Evolutionary conservation across 2,888 invertebrate species (phyloP).

Genomic region (Frankliniella fusca): DNA sequence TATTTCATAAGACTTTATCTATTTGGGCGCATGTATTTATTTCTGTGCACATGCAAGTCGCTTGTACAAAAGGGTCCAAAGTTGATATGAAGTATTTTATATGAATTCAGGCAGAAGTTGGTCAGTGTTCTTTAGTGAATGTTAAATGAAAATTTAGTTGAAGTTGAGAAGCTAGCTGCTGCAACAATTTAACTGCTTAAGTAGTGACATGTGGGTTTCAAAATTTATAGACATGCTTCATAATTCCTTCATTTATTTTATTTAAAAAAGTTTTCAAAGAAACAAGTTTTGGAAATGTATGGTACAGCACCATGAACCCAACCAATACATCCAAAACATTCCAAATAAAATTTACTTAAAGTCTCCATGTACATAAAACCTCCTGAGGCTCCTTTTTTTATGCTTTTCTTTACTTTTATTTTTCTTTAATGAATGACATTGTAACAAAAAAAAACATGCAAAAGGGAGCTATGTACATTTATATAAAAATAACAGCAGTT

Average conservation of each 20-base stretch:
- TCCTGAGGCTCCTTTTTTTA: background rate
- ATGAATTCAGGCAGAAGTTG: too few species aligned
- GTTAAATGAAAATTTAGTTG: too few species aligned
- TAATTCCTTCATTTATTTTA: background rate
- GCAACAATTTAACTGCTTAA: too few species aligned
- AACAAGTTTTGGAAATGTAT: background rate
- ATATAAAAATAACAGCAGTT: background rate
- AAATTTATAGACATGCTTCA: too few species aligned
- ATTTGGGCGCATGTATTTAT: too few species aligned
- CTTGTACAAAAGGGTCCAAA: too few species aligned
- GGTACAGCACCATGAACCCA: background rate
- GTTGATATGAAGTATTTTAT: too few species aligned
- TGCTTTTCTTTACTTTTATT: background rate
- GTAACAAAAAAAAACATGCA: background rate
- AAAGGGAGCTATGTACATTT: background rate
- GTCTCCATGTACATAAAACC: background rate
- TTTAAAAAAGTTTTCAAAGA: background rate
- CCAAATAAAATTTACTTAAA: conserved; percentile 1
- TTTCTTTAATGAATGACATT: background rate
- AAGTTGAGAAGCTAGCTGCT: too few species aligned
- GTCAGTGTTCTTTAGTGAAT: too few species aligned
- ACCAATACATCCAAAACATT: background rate
- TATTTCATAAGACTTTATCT: background rate
- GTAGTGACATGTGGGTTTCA: too few species aligned
- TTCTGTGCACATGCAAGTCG: too few species aligned